Evolutionary conservation across 2,797 vertebrate genomes (phyloP).

Genomic region (Hydrophis major): DNA sequence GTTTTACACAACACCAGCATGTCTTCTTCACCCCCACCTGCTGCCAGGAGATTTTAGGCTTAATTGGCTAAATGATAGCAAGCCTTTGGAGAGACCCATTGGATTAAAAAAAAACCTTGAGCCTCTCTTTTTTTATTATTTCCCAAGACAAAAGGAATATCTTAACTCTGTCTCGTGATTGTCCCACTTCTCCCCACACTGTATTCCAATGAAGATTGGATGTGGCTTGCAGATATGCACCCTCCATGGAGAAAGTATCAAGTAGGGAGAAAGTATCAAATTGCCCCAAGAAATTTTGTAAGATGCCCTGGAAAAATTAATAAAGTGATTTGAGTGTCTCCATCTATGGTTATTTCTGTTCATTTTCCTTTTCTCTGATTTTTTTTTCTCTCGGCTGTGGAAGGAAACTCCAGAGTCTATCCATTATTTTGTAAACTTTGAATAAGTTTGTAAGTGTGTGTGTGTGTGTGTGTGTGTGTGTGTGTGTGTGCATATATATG

Average conservation of each 20-base stretch:
- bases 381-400: neutral
- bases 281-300: neutral
- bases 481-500: too few relatives aligned
- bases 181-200: neutral
- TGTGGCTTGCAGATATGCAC: neutral
- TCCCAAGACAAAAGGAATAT: slow-evolving; percentile 39
- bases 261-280: neutral
- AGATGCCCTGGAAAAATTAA: neutral
- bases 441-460: neutral
- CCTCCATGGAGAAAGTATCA: neutral
- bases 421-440: neutral
- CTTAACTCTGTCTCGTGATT: neutral
- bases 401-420: neutral
- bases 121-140: slow-evolving; percentile 28
- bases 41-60: slow-evolving; percentile 69
- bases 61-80: slow-evolving; percentile 71
- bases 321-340: neutral
- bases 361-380: neutral
- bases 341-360: neutral
- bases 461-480: too few relatives aligned
- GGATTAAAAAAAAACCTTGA: slow-evolving; percentile 39
- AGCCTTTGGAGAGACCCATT: slow-evolving; percentile 55
- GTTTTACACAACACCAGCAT: slow-evolving; percentile 75
- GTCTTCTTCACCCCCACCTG: slow-evolving; percentile 33
- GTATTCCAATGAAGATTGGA: neutral